phyloP scores from a whole-genome alignment of 2,888 invertebrate genomes.

The Lampropteryx suffumata region DNA sequence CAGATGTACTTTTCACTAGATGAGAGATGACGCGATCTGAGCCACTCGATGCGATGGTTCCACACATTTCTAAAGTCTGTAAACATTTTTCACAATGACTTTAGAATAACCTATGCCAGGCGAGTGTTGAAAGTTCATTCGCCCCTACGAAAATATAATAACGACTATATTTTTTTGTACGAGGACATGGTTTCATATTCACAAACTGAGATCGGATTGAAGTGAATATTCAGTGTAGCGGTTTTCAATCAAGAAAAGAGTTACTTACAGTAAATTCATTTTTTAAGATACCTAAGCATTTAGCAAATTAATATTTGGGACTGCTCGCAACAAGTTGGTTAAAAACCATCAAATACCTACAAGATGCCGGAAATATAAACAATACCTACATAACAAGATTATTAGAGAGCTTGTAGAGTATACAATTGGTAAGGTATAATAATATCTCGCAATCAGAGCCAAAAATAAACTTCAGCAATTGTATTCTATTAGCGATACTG shows the following conservation, averaged over 20 bases:
- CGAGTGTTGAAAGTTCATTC: constrained; percentile 35
- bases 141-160: constrained; percentile 35
- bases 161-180: constrained; percentile 34
- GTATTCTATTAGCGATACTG: too few species aligned
- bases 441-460: background rate
- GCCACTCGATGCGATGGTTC: constrained; percentile 7
- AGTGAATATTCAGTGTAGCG: background rate
- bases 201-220: constrained; percentile 24
- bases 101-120: constrained; percentile 36
- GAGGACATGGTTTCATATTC: constrained; percentile 29
- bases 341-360: too few species aligned
- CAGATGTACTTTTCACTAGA: constrained; percentile 40
- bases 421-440: too few species aligned
- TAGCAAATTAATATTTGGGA: too few species aligned
- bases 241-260: too few species aligned
- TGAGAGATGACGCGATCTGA: constrained; percentile 28
- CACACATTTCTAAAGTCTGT: constrained; percentile 16
- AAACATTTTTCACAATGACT: constrained; percentile 37
- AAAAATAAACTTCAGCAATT: background rate
- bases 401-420: too few species aligned
- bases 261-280: too few species aligned
- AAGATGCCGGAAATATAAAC: too few species aligned
- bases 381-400: too few species aligned
- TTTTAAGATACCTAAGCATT: too few species aligned
- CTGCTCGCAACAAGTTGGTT: too few species aligned